Conservation (phyloP, 2,888 invertebrate genomes). For the Meteorus cinctellus region DNA sequence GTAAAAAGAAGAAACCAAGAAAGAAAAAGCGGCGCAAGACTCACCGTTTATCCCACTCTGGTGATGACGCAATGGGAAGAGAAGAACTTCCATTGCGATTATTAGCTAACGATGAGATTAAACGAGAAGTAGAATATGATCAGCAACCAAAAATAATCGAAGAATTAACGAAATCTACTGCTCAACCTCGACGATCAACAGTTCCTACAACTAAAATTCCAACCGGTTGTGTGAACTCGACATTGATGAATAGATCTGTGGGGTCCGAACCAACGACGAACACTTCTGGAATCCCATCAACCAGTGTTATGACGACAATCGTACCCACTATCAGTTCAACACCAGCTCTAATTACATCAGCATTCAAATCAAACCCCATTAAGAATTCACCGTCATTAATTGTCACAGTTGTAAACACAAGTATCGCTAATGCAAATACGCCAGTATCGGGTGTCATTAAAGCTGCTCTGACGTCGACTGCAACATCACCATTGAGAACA, state of each 20-base stretch:
- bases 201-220: slow-evolving; percentile 11
- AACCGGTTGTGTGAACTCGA: neutral
- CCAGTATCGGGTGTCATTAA: neutral
- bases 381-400: neutral
- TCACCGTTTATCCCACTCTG: slow-evolving; percentile 29
- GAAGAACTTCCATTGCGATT: slow-evolving; percentile 48
- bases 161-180: neutral
- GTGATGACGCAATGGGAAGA: slow-evolving; percentile 13
- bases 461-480: neutral
- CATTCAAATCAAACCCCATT: neutral
- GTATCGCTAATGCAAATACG: neutral
- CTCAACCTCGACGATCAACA: slow-evolving; percentile 7
- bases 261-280: neutral
- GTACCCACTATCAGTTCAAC: neutral
- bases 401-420: neutral
- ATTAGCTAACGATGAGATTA: slow-evolving; percentile 62
- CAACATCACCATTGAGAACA: slow-evolving; percentile 13
- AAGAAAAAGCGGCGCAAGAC: slow-evolving; percentile 47
- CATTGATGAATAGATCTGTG: neutral
- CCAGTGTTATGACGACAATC: neutral
- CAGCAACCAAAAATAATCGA: slow-evolving; percentile 18
- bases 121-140: slow-evolving; percentile 53
- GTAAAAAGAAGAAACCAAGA: slow-evolving; percentile 54
- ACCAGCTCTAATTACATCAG: slow-evolving; percentile 4
- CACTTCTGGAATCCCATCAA: neutral